These are phyloP conservation scores for Simalia tracyae DNA, from an alignment of 2,797 vertebrate genomes.

Conservation along the genomic window DNA sequence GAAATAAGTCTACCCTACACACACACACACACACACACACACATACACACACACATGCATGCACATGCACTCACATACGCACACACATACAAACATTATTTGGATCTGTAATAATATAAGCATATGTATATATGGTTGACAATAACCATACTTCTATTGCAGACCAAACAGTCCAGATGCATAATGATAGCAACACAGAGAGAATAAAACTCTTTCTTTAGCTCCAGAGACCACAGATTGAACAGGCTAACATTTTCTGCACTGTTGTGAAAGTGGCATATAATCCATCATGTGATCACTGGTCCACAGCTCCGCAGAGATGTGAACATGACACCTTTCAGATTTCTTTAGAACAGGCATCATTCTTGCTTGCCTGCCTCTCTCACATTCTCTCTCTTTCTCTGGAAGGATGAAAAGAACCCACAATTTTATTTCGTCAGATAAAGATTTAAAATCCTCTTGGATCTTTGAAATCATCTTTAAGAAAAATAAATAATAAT, in stretches of 20 bases:
- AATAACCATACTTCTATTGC: neutral
- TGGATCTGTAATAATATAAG: neutral
- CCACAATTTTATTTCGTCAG: neutral
- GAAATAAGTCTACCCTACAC: neutral
- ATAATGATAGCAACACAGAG: neutral
- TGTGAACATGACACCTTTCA: constrained; percentile 31
- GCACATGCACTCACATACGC: neutral
- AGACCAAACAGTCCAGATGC: neutral
- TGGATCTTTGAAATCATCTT: neutral
- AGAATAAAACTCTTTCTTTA: constrained; percentile 9
- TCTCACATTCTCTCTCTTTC: neutral
- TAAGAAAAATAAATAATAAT: neutral
- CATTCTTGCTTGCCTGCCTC: neutral
- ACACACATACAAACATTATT: neutral
- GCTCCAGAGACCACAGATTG: neutral
- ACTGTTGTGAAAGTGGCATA: constrained; percentile 19
- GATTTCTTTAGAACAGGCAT: constrained; percentile 23
- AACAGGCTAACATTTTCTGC: constrained; percentile 23
- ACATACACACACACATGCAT: too few relatives aligned
- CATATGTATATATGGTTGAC: neutral
- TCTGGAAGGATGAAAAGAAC: neutral
- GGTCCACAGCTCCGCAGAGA: neutral
- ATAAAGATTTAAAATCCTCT: neutral
- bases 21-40: too few relatives aligned
- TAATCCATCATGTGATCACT: constrained; percentile 33